These are phyloP conservation scores for Lepidocolaptes lacrymiger DNA, from an alignment of 2,797 vertebrate species.

Conservation along the genomic window DNA sequence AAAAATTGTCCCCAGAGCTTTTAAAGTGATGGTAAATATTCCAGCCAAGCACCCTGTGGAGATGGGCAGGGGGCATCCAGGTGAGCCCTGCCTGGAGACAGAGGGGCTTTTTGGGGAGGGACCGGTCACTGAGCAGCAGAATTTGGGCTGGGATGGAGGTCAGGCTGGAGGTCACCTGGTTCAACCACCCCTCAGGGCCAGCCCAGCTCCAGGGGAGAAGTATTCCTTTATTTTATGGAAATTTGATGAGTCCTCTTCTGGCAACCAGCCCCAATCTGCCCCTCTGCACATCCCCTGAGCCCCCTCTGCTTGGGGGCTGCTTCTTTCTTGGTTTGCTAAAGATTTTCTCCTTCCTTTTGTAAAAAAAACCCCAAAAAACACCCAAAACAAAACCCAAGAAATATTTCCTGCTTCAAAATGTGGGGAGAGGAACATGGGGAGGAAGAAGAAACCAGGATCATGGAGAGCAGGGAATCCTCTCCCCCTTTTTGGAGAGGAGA, in stretches of 20 bases:
- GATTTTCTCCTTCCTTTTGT: not conserved
- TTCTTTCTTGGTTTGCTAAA: not conserved
- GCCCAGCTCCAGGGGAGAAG: not conserved
- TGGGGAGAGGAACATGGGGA: not conserved
- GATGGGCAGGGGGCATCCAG: not conserved
- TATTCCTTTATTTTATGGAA: not conserved
- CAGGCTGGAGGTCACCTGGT: not conserved
- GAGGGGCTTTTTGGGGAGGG: not conserved
- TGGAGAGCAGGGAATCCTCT: not conserved
- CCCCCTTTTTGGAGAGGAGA: not conserved
- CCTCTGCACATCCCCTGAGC: rapidly evolving
- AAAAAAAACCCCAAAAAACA: not conserved
- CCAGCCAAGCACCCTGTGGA: not conserved
- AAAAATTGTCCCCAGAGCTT: not conserved
- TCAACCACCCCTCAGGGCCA: not conserved
- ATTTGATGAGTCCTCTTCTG: rapidly evolving
- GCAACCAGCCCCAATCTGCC: not conserved
- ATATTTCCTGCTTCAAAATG: not conserved
- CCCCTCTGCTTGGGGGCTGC: not conserved
- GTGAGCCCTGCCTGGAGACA: not conserved
- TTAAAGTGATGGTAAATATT: not conserved
- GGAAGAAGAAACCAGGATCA: not conserved
- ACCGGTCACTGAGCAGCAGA: not conserved
- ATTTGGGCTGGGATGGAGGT: not conserved
- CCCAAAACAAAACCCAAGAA: not conserved